Evolutionary conservation across 2,113 vertebrate species (phyloP).

Genomic region (Catagonus wagneri): DNA sequence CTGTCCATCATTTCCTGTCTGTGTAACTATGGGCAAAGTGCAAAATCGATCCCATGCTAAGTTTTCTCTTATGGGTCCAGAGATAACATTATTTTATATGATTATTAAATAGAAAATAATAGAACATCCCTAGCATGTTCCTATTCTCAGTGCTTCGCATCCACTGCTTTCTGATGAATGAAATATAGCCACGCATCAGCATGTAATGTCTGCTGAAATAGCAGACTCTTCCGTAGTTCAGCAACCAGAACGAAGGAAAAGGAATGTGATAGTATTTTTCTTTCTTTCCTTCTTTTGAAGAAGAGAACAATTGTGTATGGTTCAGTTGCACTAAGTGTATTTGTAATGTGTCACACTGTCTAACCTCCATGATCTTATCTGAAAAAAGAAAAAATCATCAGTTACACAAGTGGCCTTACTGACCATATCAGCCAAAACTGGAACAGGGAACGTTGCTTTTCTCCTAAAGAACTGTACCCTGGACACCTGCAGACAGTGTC

Average conservation of each 20-base stretch:
- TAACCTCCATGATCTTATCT: constrained; percentile 71
- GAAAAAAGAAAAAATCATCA: constrained; percentile 78
- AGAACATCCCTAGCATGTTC: too few species aligned
- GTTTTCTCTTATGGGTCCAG: not conserved
- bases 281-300: not conserved
- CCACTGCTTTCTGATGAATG: not conserved
- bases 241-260: not conserved
- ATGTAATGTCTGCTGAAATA: accelerated
- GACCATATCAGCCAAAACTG: constrained; percentile 75
- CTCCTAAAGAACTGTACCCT: constrained; percentile 77
- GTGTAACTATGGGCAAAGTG: not conserved
- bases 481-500: constrained; percentile 39
- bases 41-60: not conserved
- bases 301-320: constrained; percentile 55
- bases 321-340: constrained; percentile 60
- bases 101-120: not conserved
- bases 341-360: constrained; percentile 48
- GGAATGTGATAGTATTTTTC: not conserved
- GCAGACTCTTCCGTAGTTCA: not conserved
- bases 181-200: not conserved
- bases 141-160: accelerated
- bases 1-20: not conserved
- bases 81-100: not conserved
- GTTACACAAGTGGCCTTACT: constrained; percentile 78
- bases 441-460: constrained; percentile 72